Evolutionary conservation across 2,888 invertebrate genomes (phyloP).

Genomic region (Ichneumon xanthorius): DNA sequence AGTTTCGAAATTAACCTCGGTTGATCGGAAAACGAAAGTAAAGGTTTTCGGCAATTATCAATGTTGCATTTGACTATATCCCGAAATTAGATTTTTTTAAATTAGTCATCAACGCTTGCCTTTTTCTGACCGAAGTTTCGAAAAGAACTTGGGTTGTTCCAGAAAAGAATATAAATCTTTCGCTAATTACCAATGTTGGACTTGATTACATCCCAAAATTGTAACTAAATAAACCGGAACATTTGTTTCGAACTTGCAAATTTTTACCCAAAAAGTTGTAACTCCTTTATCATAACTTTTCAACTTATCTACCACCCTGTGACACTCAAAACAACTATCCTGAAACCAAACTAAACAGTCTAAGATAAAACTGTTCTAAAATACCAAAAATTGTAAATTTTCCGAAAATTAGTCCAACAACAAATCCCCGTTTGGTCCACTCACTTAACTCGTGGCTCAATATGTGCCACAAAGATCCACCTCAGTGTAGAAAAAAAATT

Average conservation of each 20-base stretch:
- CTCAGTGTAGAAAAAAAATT: too few species aligned
- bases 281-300: too few species aligned
- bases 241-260: background rate
- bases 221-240: background rate
- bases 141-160: background rate
- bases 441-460: too few species aligned
- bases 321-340: too few species aligned
- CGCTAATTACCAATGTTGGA: background rate
- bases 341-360: too few species aligned
- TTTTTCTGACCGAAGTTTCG: background rate
- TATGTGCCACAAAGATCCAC: too few species aligned
- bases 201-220: background rate
- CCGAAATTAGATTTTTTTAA: background rate
- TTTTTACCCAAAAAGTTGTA: background rate
- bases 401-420: too few species aligned
- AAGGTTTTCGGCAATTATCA: background rate
- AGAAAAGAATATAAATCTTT: background rate
- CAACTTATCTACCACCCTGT: too few species aligned
- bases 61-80: background rate
- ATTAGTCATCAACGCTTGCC: background rate
- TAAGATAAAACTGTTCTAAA: too few species aligned
- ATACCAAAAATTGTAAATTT: too few species aligned
- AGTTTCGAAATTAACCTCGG: background rate
- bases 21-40: background rate
- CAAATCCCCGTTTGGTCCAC: too few species aligned